These are phyloP conservation scores for Phengaris alcon DNA, from an alignment of 2,888 invertebrate species.

Conservation along the genomic window DNA sequence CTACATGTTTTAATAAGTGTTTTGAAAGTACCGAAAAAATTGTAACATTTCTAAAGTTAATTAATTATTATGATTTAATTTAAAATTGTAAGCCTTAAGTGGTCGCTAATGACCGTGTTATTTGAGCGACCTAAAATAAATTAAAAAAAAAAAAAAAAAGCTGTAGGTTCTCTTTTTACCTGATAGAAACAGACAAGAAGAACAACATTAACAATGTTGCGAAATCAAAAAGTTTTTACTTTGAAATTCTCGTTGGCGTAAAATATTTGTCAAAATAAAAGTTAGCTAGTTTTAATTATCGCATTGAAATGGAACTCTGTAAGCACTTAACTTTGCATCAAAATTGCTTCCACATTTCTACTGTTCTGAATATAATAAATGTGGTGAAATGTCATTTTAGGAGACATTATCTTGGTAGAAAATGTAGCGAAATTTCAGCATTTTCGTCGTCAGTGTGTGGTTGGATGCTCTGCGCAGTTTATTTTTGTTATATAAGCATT, in stretches of 20 bases:
- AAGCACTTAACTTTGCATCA: conserved; percentile 14
- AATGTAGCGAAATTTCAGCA: conserved; percentile 7
- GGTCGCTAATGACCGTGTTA: no score
- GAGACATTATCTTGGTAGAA: conserved; percentile 10
- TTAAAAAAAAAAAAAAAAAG: no score
- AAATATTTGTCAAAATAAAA: conserved; percentile 18
- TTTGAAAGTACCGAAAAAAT: no score
- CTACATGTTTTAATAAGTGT: no score
- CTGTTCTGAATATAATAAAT: conserved; percentile 18
- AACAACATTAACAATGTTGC: no score
- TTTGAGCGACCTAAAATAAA: no score
- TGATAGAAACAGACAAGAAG: no score
- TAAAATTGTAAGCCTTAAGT: no score
- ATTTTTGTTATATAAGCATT: conserved; percentile 17
- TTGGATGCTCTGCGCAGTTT: not conserved
- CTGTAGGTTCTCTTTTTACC: no score
- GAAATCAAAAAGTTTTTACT: no score
- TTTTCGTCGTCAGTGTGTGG: conserved; percentile 9
- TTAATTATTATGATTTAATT: no score
- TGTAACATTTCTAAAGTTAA: no score
- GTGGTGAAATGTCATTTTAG: conserved; percentile 14
- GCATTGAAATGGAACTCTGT: not conserved
- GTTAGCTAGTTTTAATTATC: conserved; percentile 22
- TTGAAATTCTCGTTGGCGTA: not conserved
- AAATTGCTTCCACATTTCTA: conserved; percentile 7